A percentile compares a stretch with the other conserved stretches of the same genome.
Conservation (phyloP, 2,888 invertebrate genomes). For the Hedya salicella region DNA sequence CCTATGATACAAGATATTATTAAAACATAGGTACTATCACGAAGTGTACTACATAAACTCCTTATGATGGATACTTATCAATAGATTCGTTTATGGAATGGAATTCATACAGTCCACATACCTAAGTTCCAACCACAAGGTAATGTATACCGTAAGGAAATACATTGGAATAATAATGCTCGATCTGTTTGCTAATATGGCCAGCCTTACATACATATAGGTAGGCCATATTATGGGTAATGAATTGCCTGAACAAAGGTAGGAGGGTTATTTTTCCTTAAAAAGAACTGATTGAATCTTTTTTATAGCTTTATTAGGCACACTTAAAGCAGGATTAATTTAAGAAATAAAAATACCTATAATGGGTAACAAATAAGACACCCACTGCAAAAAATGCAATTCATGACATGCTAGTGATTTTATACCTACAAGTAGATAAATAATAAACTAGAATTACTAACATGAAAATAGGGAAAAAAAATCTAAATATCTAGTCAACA, state of each 20-base stretch:
- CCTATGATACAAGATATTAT: too few relatives aligned
- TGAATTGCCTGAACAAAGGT: background rate
- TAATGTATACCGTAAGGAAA: conserved; percentile 47
- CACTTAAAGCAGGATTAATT: background rate
- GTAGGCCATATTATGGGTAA: background rate
- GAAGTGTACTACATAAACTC: too few relatives aligned
- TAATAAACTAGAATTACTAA: too few relatives aligned
- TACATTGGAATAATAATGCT: conserved; percentile 48
- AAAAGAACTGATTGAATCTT: background rate
- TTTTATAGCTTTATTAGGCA: conserved; percentile 15
- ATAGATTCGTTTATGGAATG: conserved; percentile 24
- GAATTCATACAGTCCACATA: conserved; percentile 37
- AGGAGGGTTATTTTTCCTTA: conserved; percentile 8
- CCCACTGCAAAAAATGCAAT: background rate
- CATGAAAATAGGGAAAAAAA: too few relatives aligned
- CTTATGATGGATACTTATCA: background rate
- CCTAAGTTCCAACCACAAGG: conserved; percentile 26
- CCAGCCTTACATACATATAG: conserved; percentile 6
- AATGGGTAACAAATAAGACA: background rate
- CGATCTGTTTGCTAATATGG: conserved; percentile 48
- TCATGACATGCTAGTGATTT: too few relatives aligned
- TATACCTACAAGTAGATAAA: too few relatives aligned
- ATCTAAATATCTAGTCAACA: too few relatives aligned
- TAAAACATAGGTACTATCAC: too few relatives aligned
- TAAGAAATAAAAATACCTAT: background rate